Conservation (phyloP, 2,113 vertebrate species). For the Rhipidura dahli region DNA sequence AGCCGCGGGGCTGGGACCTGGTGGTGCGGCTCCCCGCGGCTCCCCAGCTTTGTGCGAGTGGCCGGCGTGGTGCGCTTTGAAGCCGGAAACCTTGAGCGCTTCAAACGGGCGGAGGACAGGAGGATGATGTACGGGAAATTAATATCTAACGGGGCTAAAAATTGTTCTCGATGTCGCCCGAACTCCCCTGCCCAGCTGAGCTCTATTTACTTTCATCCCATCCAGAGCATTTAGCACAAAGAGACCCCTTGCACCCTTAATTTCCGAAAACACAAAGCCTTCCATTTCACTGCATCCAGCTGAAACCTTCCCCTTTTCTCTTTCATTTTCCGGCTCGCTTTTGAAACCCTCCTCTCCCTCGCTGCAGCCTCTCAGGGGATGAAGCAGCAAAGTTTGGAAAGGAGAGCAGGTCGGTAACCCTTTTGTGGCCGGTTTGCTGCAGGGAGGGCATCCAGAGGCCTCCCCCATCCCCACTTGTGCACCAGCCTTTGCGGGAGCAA, state of each 20-base stretch:
- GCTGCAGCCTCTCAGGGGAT: not conserved
- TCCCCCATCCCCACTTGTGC: not conserved
- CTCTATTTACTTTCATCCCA: conserved; percentile 68
- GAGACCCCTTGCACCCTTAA: conserved; percentile 30
- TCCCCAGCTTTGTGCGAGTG: conserved; percentile 54
- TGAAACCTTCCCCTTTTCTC: conserved; percentile 23
- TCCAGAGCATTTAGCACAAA: conserved; percentile 54
- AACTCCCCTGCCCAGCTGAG: conserved; percentile 60
- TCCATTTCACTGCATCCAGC: conserved; percentile 30
- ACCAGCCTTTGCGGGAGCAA: not conserved
- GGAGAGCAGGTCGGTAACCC: conserved; percentile 4
- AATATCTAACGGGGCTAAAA: conserved; percentile 73
- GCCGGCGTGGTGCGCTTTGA: conserved; percentile 66
- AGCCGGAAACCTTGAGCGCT: conserved; percentile 70
- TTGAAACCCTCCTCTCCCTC: conserved; percentile 32
- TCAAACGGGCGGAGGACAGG: conserved; percentile 73
- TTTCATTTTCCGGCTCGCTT: conserved; percentile 2
- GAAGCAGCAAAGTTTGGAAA: not conserved
- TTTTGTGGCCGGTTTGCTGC: not conserved
- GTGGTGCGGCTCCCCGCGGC: conserved; percentile 52
- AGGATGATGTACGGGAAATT: conserved; percentile 73
- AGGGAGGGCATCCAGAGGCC: not conserved
- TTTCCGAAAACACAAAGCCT: conserved; percentile 55
- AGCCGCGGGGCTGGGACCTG: conserved; percentile 15
- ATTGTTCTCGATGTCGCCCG: conserved; percentile 53